These are phyloP conservation scores for Ginglymostoma cirratum DNA, from an alignment of 2,113 vertebrate genomes.

Conservation along the genomic window DNA sequence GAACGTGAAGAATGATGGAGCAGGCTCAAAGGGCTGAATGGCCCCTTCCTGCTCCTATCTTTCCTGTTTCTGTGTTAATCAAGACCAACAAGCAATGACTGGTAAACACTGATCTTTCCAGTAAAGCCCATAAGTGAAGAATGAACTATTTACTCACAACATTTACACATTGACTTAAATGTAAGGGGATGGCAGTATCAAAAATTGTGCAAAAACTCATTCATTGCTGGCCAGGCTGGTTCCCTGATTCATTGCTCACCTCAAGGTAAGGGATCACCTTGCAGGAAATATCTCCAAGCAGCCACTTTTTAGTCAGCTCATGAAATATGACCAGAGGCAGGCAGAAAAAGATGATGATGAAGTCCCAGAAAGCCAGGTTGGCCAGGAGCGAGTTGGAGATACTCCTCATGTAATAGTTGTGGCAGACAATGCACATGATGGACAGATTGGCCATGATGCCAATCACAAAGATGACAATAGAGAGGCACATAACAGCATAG, in stretches of 20 bases:
- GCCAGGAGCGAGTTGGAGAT: slow-evolving; percentile 94
- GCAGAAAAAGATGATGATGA: slow-evolving; percentile 87
- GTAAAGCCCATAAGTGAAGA: background rate
- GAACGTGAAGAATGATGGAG: no score
- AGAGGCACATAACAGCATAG: slow-evolving; percentile 71
- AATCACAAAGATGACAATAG: slow-evolving; percentile 75
- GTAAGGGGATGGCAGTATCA: background rate
- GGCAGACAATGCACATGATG: slow-evolving; percentile 93
- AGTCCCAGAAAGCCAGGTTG: slow-evolving; percentile 95
- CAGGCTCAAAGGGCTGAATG: no score
- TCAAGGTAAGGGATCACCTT: slow-evolving; percentile 93
- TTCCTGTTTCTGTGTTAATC: no score
- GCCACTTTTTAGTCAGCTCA: slow-evolving; percentile 85
- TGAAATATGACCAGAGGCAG: slow-evolving; percentile 89
- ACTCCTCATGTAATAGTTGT: slow-evolving; percentile 96
- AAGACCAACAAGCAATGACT: no score
- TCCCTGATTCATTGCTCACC: slow-evolving; percentile 55
- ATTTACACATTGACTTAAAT: background rate
- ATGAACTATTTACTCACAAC: background rate
- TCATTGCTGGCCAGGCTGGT: background rate
- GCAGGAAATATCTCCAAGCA: slow-evolving; percentile 89
- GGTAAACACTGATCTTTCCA: background rate
- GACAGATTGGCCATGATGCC: slow-evolving; percentile 88
- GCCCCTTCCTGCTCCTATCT: no score
- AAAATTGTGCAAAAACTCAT: background rate